phyloP scores from a whole-genome alignment of 2,888 invertebrate species.

The Cheilosia grossa region DNA sequence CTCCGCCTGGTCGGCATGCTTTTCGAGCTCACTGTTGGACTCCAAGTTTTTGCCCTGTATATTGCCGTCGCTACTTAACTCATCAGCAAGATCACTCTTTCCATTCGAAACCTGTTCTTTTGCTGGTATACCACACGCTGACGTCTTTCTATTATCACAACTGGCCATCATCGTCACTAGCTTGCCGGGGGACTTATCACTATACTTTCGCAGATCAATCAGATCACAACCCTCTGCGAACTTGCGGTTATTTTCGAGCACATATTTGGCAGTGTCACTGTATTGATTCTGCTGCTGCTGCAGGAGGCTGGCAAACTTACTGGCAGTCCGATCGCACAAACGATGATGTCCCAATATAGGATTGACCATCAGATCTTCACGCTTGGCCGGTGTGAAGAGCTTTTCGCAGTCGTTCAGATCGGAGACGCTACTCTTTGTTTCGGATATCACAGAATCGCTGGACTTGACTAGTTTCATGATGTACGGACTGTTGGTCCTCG shows the following conservation, averaged over 20 bases:
- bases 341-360: conserved; percentile 86
- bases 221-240: conserved; percentile 60
- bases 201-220: conserved; percentile 71
- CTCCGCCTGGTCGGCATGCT: conserved; percentile 63
- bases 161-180: conserved; percentile 43
- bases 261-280: conserved; percentile 76
- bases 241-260: conserved; percentile 68
- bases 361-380: conserved; percentile 83
- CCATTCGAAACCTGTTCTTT: conserved; percentile 39
- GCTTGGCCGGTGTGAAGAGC: conserved; percentile 82
- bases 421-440: conserved; percentile 83
- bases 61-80: conserved; percentile 59
- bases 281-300: conserved; percentile 60
- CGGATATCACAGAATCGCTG: conserved; percentile 83
- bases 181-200: conserved; percentile 66
- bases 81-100: conserved; percentile 47
- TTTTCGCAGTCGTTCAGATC: conserved; percentile 82
- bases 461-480: conserved; percentile 83
- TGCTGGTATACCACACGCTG: conserved; percentile 35
- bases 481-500: conserved; percentile 83
- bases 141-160: conserved; percentile 64
- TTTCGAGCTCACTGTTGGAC: conserved; percentile 75
- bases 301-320: conserved; percentile 63
- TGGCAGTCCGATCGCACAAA: conserved; percentile 84
- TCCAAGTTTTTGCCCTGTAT: conserved; percentile 58